phyloP scores from a whole-genome alignment of 92 coral and sea anemone species.

The Epizoanthus scotinus region DNA sequence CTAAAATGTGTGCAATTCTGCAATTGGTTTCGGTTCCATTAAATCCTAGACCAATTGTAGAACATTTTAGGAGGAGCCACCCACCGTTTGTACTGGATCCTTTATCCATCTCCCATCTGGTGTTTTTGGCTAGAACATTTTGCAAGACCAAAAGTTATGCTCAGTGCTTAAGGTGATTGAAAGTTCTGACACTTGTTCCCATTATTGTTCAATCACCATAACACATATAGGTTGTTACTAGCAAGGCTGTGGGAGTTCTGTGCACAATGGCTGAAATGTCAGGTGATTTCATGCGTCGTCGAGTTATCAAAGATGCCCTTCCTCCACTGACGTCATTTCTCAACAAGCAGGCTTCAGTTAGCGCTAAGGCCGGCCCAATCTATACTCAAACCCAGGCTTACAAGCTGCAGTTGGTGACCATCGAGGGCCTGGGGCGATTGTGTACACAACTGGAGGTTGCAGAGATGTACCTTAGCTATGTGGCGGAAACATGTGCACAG shows the following conservation, averaged over 20 bases:
- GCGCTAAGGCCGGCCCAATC: slow-evolving; percentile 78
- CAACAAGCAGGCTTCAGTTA: slow-evolving; percentile 71
- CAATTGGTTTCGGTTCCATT: too few relatives aligned
- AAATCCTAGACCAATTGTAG: too few relatives aligned
- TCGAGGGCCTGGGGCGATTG: slow-evolving; percentile 77
- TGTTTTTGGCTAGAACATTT: too few relatives aligned
- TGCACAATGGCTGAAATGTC: slow-evolving; percentile 84
- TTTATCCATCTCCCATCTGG: too few relatives aligned
- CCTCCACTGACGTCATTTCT: slow-evolving; percentile 75
- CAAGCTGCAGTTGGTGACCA: slow-evolving; percentile 70
- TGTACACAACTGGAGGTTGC: slow-evolving; percentile 79
- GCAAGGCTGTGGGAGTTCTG: slow-evolving; percentile 85
- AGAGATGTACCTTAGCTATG: slow-evolving; percentile 67
- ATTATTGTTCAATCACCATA: not conserved
- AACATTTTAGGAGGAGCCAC: too few relatives aligned
- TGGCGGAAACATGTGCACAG: slow-evolving; percentile 62
- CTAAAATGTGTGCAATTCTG: too few relatives aligned
- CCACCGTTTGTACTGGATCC: too few relatives aligned
- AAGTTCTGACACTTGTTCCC: not conserved
- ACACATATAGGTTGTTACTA: slow-evolving; percentile 66
- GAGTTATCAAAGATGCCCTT: slow-evolving; percentile 86
- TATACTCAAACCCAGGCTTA: slow-evolving; percentile 86
- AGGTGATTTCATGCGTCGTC: slow-evolving; percentile 92
- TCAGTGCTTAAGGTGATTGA: not conserved
- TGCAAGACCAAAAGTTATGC: too few relatives aligned